Conservation (phyloP, 1,140 invertebrate genomes). For the Choristoneura fumiferana region DNA sequence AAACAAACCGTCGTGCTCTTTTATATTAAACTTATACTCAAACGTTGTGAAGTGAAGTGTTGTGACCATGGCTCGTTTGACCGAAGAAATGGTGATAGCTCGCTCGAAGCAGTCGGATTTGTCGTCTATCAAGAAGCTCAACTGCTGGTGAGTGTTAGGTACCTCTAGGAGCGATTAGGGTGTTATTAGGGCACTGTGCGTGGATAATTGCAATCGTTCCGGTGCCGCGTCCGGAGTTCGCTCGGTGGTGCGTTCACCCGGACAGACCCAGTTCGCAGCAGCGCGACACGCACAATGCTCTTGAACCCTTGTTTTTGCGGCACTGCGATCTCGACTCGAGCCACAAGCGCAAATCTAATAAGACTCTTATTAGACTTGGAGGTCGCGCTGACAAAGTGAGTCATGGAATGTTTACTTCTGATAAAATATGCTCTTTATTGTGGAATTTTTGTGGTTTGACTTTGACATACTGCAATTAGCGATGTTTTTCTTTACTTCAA, state of each 20-base stretch:
- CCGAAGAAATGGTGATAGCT: conserved; percentile 94
- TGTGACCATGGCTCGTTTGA: conserved; percentile 85
- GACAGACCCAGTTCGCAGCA: too few species aligned
- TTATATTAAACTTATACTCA: conserved; percentile 23
- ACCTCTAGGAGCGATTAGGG: not conserved
- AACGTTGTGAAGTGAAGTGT: conserved; percentile 45
- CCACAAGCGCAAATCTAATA: too few species aligned
- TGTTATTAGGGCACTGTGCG: conserved; percentile 12
- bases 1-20: conserved; percentile 41
- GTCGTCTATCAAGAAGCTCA: conserved; percentile 89
- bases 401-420: too few species aligned
- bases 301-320: not conserved
- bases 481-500: too few species aligned
- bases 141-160: conserved; percentile 91
- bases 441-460: too few species aligned
- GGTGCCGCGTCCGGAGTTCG: not conserved
- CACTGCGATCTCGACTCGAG: too few species aligned
- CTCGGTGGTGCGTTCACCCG: not conserved
- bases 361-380: too few species aligned
- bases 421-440: too few species aligned
- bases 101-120: conserved; percentile 92
- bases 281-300: not conserved
- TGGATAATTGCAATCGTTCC: conserved; percentile 8
- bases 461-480: too few species aligned
- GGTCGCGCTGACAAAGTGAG: too few species aligned